Base-by-base conservation (phyloP, 2,797 vertebrate genomes). In the Pteronotus mesoamericanus region DNA sequence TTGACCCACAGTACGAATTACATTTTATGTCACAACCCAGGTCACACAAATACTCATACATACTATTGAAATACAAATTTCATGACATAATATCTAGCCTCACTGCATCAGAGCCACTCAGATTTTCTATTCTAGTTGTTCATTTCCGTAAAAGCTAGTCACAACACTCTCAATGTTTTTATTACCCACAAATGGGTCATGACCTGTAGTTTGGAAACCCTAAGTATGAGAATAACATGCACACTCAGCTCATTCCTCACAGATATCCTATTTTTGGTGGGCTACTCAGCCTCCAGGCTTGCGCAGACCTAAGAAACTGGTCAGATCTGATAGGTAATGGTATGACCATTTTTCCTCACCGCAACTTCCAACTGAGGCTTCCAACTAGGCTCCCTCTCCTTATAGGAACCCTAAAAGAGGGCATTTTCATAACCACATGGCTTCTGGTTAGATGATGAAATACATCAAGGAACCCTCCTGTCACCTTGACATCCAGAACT, bases 281-380 rank as follows among this genome's bases (percentile, higher is more conserved):
- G n/a, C 26, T 34, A 5, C 18, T 29, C 16, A 9, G 10, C 39
- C 16, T 59, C 15, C 32, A 1, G 6, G 10, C 21, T 39, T 7
- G 7, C 39, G 9, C 55, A 71, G 51, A 26, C 8, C 32, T 10
- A 3, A 6, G 34, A 16, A 57, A n/a, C 66, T 46, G 21, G 6
- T 34, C 37, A 15, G 10, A 19, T 37, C 26, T 39, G 34, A 66
- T 11, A 34, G n/a, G 9, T 66, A 69, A 86, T 42, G 34, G 29
- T 0, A 0, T 29, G 16, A 37, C n/a, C 68, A 71, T 44, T 39
- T 74, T 64, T 11, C 18, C n/a, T 15, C 29, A 75, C 18, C 5
- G 15, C 37, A 21, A 5, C 59, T 42, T 80, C 14, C 22, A 69
- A 14, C 1, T 3, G 5, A 6, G 51, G 29, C 3, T 21, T 68